Base-by-base conservation (phyloP, 2,888 invertebrate genomes). In the Drosophila mimica region DNA sequence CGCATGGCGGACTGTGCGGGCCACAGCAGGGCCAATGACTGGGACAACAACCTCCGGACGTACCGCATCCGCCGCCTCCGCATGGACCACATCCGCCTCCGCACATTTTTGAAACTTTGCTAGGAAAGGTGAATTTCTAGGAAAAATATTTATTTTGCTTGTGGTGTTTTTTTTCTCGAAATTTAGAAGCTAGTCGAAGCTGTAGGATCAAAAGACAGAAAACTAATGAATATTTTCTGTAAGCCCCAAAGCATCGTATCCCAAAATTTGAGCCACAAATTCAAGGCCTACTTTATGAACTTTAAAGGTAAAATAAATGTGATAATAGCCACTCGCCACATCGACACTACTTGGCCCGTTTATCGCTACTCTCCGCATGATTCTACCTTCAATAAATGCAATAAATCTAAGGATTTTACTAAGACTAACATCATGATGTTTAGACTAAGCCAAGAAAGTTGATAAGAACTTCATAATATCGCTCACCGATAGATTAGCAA, bases 251-350 rank as follows among this genome's bases (percentile, higher is more conserved):
- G 58, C 7, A 30, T 15, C 31, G 49, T 54, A 2, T 31, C 11
- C 0, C 34, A 62, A 57, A 58, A 11, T 43, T 51, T 54, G 9
- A 17, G 17, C 8, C 1, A 15, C 0, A 2, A 46, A 57, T 4
- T 15, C 80, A 74, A 31, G 36, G 89, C 83, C 70, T 13, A 54
- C 83, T 82, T 49, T 46, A 28, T 62, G 13, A 0, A 2, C 33
- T 53, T 40, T 13, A 3, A 54, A 17, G 54, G n/a, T n/a, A n/a
- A 49, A 11, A 11, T n/a, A 5, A 17, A 30, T 28, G 17, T 17
- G 4, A 2, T 17, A 48, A 17, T 0, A 20, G 43, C 4, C 97
- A 95, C 96, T n/a, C n/a, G n/a, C n/a, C n/a, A n/a, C n/a, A n/a
- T n/a, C n/a, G n/a, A n/a, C n/a, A n/a, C n/a, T n/a, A n/a, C n/a